A percentile compares a stretch with the other conserved stretches of the same genome.
These are phyloP conservation scores for Pelochelys cantorii DNA, from an alignment of 2,797 vertebrate species.

Conservation along the genomic window DNA sequence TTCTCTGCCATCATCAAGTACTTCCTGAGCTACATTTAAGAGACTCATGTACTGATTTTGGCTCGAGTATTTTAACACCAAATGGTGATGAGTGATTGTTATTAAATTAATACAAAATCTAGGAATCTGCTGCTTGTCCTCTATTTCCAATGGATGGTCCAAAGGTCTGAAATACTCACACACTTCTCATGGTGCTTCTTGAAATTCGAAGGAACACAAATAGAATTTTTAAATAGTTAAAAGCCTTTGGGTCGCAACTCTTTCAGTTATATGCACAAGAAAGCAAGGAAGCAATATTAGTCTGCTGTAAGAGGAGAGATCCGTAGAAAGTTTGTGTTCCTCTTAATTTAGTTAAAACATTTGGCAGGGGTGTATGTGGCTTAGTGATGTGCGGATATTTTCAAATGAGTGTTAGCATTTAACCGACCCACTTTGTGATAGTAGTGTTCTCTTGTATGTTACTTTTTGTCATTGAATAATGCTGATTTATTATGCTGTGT, in stretches of 20 bases:
- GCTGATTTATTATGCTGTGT: slow-evolving; percentile 70
- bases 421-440: slow-evolving; percentile 70
- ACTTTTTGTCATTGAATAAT: slow-evolving; percentile 70
- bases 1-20: neutral
- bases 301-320: slow-evolving; percentile 22
- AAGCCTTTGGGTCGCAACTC: slow-evolving; percentile 28
- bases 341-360: slow-evolving; percentile 57
- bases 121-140: slow-evolving; percentile 47
- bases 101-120: slow-evolving; percentile 58
- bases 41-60: neutral
- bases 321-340: slow-evolving; percentile 31
- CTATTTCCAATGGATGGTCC: slow-evolving; percentile 32
- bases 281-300: slow-evolving; percentile 27
- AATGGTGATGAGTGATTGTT: slow-evolving; percentile 42
- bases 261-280: slow-evolving; percentile 1
- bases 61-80: slow-evolving; percentile 28
- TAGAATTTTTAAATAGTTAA: slow-evolving; percentile 27
- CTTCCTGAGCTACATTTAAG: slow-evolving; percentile 51
- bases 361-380: slow-evolving; percentile 30
- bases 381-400: slow-evolving; percentile 50
- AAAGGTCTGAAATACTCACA: slow-evolving; percentile 3
- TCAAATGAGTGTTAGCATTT: slow-evolving; percentile 58
- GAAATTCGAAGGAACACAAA: neutral
- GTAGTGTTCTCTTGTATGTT: slow-evolving; percentile 56
- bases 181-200: neutral